Evolutionary conservation across 2,113 vertebrate genomes (phyloP).

Genomic region (Azemiops feae): DNA sequence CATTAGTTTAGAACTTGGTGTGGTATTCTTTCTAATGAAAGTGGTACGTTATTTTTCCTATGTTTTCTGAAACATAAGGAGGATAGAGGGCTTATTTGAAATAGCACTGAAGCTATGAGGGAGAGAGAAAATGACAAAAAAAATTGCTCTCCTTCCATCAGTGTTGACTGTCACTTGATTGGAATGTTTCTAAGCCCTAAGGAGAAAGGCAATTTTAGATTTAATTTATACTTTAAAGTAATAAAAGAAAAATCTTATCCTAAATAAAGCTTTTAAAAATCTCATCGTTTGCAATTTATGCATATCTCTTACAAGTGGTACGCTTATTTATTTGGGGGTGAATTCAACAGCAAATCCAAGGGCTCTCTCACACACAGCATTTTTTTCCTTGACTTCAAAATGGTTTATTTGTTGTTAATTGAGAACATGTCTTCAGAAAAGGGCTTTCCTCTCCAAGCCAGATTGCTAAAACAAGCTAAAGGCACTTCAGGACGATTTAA

Average conservation of each 20-base stretch:
- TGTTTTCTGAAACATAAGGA: not conserved
- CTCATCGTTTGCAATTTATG: not conserved
- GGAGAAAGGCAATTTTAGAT: not conserved
- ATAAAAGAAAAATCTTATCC: not conserved
- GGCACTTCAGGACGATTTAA: not conserved
- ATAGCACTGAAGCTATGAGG: not conserved
- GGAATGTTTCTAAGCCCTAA: not conserved
- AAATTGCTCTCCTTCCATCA: not conserved
- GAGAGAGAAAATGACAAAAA: not conserved
- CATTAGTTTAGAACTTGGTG: not conserved
- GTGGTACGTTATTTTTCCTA: not conserved
- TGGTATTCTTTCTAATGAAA: not conserved
- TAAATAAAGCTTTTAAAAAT: not conserved
- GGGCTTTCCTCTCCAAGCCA: not conserved
- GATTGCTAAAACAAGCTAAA: not conserved
- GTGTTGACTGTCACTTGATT: not conserved
- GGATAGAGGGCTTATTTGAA: not conserved
- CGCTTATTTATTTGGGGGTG: not conserved
- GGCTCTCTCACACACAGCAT: not conserved
- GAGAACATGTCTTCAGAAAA: not conserved
- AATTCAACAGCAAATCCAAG: not conserved
- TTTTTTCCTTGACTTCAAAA: not conserved
- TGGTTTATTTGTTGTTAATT: not conserved
- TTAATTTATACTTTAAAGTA: not conserved
- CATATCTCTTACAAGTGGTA: not conserved